These are phyloP conservation scores for Danio rerio DNA, from an alignment of 2,113 vertebrate species.

Conservation along the genomic window DNA sequence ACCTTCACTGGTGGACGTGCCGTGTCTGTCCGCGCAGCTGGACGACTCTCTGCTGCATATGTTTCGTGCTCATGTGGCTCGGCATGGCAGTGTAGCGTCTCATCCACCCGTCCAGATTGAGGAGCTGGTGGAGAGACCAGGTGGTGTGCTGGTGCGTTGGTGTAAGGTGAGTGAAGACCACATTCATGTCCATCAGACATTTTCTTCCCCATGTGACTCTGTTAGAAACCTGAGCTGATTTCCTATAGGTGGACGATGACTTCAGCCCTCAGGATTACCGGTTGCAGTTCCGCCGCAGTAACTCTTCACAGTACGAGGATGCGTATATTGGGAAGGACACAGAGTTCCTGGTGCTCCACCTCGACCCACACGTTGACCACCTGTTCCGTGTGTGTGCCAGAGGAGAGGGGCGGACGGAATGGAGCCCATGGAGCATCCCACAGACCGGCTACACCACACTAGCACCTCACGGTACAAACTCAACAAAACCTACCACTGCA, in stretches of 20 bases:
- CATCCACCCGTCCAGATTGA: conserved; percentile 94
- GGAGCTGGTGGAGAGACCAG: conserved; percentile 92
- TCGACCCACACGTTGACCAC: conserved; percentile 88
- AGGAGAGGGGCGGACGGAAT: conserved; percentile 92
- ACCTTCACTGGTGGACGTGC: conserved; percentile 92
- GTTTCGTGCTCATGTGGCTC: conserved; percentile 85
- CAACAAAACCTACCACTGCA: background rate
- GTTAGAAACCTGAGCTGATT: background rate
- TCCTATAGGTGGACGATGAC: conserved; percentile 90
- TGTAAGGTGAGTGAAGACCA: conserved; percentile 84
- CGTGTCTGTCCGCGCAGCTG: conserved; percentile 93
- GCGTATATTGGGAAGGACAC: conserved; percentile 87
- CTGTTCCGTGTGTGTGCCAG: conserved; percentile 94
- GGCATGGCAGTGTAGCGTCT: conserved; percentile 88
- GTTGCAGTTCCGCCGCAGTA: conserved; percentile 86
- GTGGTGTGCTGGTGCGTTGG: conserved; percentile 93
- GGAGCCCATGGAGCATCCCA: conserved; percentile 96
- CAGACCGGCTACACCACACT: conserved; percentile 86
- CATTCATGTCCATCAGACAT: background rate
- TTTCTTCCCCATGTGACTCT: background rate
- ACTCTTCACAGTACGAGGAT: conserved; percentile 86
- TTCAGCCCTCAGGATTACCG: conserved; percentile 88
- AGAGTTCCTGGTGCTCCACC: conserved; percentile 89
- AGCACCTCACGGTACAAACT: conserved; percentile 83
- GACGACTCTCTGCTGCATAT: conserved; percentile 89